Evolutionary conservation across 2,888 invertebrate species (phyloP).

Genomic region (Meganola albula): DNA sequence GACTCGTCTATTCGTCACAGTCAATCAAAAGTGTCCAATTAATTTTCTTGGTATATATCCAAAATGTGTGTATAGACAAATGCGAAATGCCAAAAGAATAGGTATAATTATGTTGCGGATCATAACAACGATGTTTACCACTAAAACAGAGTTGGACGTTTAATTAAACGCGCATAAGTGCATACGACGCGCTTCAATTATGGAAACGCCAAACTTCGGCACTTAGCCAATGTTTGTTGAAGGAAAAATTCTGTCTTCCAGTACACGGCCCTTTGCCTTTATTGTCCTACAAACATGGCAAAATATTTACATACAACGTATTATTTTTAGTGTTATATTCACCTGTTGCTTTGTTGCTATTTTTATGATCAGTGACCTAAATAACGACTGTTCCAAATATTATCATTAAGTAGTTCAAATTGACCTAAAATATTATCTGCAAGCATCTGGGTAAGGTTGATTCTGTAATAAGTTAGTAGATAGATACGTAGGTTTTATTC

Average conservation of each 20-base stretch:
- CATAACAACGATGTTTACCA: conserved; percentile 34
- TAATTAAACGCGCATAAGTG: conserved; percentile 40
- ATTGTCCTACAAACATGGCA: no score
- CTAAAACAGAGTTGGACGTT: conserved; percentile 29
- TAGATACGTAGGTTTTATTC: no score
- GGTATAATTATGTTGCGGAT: conserved; percentile 26
- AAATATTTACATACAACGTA: no score
- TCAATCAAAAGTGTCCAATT: conserved; percentile 18
- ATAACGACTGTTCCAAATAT: no score
- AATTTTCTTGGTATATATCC: conserved; percentile 30
- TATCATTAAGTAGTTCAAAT: no score
- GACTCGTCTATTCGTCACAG: no score
- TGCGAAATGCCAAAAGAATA: conserved; percentile 20
- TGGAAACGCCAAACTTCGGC: conserved; percentile 37
- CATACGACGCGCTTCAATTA: conserved; percentile 43
- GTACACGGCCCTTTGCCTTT: conserved; percentile 10
- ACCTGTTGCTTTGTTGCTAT: no score
- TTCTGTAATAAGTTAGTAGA: no score
- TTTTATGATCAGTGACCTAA: no score
- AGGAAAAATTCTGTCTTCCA: conserved; percentile 15
- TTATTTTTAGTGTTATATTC: no score
- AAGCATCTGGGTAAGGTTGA: no score
- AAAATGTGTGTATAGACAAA: conserved; percentile 25
- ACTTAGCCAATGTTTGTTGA: conserved; percentile 39
- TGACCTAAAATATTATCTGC: no score